Conservation (phyloP, 2,888 invertebrate species). For the Dastarcus helophoroides region DNA sequence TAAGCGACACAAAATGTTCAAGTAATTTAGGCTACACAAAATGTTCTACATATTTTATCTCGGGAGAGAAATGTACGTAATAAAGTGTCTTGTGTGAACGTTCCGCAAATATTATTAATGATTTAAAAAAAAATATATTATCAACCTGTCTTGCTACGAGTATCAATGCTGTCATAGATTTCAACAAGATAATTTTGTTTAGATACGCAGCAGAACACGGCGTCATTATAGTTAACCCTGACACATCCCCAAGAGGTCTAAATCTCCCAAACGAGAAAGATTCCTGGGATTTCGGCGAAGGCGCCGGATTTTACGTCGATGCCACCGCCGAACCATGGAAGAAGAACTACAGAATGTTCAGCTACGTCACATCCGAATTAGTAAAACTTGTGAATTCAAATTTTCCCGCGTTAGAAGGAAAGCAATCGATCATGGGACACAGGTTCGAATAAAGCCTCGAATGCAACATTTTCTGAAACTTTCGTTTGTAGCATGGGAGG, state of each 20-base stretch:
- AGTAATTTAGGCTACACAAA: too few species aligned
- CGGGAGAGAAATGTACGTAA: too few species aligned
- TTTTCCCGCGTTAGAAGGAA: constrained; percentile 52
- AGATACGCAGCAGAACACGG: constrained; percentile 75
- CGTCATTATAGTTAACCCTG: constrained; percentile 83
- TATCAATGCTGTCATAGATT: constrained; percentile 1
- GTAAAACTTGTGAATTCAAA: constrained; percentile 61
- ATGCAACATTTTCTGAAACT: not conserved
- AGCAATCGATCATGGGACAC: constrained; percentile 71
- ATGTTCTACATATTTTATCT: too few species aligned
- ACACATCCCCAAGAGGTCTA: constrained; percentile 88
- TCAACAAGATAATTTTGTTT: constrained; percentile 10
- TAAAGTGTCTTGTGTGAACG: too few species aligned
- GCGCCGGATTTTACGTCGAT: constrained; percentile 93
- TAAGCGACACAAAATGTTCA: too few species aligned
- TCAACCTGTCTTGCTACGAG: too few species aligned
- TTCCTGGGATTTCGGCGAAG: constrained; percentile 87
- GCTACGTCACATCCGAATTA: constrained; percentile 83
- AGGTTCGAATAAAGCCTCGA: constrained; percentile 38
- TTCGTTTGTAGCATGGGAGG: constrained; percentile 85
- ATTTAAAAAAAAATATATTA: too few species aligned
- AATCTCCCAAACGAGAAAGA: constrained; percentile 87
- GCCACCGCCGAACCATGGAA: constrained; percentile 88
- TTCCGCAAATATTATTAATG: too few species aligned
- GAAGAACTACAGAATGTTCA: constrained; percentile 87